Evolutionary conservation across 2,888 invertebrate species (phyloP).

Genomic region (Metellina segmentata): DNA sequence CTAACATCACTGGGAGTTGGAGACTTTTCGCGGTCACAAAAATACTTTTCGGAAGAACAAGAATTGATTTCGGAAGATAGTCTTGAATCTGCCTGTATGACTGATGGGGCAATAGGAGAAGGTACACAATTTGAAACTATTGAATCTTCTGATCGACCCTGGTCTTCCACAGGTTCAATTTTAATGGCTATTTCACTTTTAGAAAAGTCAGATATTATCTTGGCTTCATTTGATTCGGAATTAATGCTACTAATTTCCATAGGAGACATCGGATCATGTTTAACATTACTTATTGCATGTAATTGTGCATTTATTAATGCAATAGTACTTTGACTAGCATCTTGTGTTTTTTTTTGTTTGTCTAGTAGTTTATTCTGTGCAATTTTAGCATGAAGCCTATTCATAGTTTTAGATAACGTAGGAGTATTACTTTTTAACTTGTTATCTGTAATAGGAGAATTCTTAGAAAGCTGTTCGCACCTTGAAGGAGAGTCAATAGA

Average conservation of each 20-base stretch:
- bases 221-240: constrained; percentile 67
- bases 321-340: constrained; percentile 76
- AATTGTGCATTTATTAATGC: constrained; percentile 53
- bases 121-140: constrained; percentile 54
- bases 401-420: constrained; percentile 80
- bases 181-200: constrained; percentile 60
- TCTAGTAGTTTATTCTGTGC: constrained; percentile 81
- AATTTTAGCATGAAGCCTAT: constrained; percentile 81
- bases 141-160: constrained; percentile 53
- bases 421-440: constrained; percentile 75
- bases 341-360: constrained; percentile 80
- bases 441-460: constrained; percentile 20
- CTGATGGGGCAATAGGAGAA: constrained; percentile 65
- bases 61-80: constrained; percentile 67
- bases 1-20: constrained; percentile 60
- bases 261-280: constrained; percentile 67
- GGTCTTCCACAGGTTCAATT: constrained; percentile 58
- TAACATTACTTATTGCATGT: constrained; percentile 42
- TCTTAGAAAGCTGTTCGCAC: constrained; percentile 58
- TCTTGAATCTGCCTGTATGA: constrained; percentile 62
- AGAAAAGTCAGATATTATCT: constrained; percentile 37
- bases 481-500: constrained; percentile 57
- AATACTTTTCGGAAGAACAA: constrained; percentile 67
- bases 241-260: constrained; percentile 53
- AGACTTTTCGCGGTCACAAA: constrained; percentile 49